Percentiles rank a stretch among this genome's conserved stretches.
These are phyloP conservation scores for Nothoprocta perdicaria DNA, from an alignment of 2,113 vertebrate genomes.

Conservation along the genomic window DNA sequence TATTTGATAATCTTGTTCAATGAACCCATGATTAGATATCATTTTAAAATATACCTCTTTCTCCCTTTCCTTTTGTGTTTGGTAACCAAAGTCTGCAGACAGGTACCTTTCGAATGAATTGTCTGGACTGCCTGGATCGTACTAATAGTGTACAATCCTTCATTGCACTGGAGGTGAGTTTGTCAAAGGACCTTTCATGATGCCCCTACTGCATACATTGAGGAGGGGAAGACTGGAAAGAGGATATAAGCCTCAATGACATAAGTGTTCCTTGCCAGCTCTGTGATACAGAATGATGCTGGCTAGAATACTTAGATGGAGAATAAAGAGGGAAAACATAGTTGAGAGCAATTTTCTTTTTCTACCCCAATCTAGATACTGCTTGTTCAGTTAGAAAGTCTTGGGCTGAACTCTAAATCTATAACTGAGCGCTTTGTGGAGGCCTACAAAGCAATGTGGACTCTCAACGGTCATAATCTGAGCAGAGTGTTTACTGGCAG, in stretches of 20 bases:
- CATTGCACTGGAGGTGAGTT: conserved; percentile 80
- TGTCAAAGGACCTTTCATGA: not conserved
- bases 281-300: not conserved
- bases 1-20: conserved; percentile 1
- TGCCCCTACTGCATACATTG: not conserved
- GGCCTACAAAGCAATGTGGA: conserved; percentile 83
- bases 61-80: conserved; percentile 21
- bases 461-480: conserved; percentile 79
- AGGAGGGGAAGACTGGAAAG: not conserved
- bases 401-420: conserved; percentile 78
- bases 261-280: not conserved
- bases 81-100: conserved; percentile 76
- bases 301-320: not conserved
- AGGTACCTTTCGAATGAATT: conserved; percentile 82
- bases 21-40: not conserved
- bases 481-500: conserved; percentile 83
- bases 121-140: conserved; percentile 82
- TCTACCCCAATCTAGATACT: conserved; percentile 72
- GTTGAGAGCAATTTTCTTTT: not conserved
- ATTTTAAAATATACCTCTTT: conserved; percentile 30
- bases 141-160: conserved; percentile 81
- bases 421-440: conserved; percentile 80
- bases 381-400: conserved; percentile 77
- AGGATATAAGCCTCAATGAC: not conserved
- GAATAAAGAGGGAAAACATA: not conserved